Conservation (phyloP, 2,888 invertebrate species). For the Monochamus alternatus region DNA sequence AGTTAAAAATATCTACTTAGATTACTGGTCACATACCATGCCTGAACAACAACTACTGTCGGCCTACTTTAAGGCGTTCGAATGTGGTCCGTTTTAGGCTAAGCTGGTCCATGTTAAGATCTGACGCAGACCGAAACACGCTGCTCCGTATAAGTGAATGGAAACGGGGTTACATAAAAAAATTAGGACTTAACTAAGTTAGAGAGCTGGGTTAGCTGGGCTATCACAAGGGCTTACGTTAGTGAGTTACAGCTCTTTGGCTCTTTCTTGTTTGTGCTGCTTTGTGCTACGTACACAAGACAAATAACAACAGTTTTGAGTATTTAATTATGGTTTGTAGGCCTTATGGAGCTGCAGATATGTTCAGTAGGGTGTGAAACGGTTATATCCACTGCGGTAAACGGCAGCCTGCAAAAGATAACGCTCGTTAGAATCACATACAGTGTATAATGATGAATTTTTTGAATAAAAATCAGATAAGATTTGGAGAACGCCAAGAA, state of each 20-base stretch:
- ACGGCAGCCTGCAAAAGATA: slow-evolving; percentile 84
- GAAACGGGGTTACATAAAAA: slow-evolving; percentile 58
- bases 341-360: slow-evolving; percentile 68
- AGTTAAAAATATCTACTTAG: background rate
- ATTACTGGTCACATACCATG: slow-evolving; percentile 15
- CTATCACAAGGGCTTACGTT: slow-evolving; percentile 70
- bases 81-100: slow-evolving; percentile 40
- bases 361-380: slow-evolving; percentile 92
- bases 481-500: too few relatives aligned
- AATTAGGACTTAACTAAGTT: slow-evolving; percentile 61
- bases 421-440: background rate
- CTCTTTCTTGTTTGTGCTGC: slow-evolving; percentile 66
- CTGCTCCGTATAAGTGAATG: slow-evolving; percentile 63
- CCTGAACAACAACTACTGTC: slow-evolving; percentile 26
- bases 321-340: slow-evolving; percentile 60
- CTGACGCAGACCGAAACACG: background rate
- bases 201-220: slow-evolving; percentile 70
- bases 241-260: slow-evolving; percentile 71
- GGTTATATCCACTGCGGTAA: slow-evolving; percentile 94
- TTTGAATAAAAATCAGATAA: too few relatives aligned
- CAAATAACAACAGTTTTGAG: slow-evolving; percentile 60
- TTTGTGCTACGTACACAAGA: slow-evolving; percentile 68
- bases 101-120: slow-evolving; percentile 30
- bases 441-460: too few relatives aligned
- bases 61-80: slow-evolving; percentile 22